These are phyloP conservation scores for Nannospalax galili DNA, from an alignment of 2,113 vertebrate genomes.

Conservation along the genomic window DNA sequence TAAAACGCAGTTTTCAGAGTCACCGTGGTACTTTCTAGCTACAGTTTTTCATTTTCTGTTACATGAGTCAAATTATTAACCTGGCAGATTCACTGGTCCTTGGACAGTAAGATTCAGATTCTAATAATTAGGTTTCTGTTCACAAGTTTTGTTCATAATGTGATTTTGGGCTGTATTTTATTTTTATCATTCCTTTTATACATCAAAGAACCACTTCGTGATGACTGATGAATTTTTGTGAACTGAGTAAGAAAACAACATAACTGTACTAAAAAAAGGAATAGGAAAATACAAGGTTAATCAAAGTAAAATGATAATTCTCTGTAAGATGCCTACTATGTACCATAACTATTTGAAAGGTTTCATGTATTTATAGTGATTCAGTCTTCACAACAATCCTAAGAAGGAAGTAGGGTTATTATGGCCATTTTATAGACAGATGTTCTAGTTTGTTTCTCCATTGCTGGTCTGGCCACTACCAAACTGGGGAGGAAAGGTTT, in stretches of 20 bases:
- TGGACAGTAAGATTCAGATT: conserved; percentile 39
- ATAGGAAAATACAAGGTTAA: background rate
- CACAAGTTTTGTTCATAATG: background rate
- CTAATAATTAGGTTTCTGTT: conserved; percentile 51
- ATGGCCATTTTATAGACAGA: background rate
- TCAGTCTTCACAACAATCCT: background rate
- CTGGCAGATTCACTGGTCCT: conserved; percentile 30
- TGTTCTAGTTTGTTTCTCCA: too few relatives aligned
- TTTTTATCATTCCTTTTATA: conserved; percentile 33
- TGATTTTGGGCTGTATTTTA: conserved; percentile 37
- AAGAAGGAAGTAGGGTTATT: background rate
- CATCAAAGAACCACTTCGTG: conserved; percentile 20
- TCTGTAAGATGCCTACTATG: background rate
- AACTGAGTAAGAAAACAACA: conserved; percentile 30
- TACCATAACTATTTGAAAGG: background rate
- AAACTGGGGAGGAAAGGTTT: too few relatives aligned
- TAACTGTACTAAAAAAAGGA: background rate
- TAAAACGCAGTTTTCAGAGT: conserved; percentile 56
- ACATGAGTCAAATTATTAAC: conserved; percentile 55
- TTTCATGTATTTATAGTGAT: background rate
- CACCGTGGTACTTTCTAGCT: background rate
- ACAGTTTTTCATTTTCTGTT: conserved; percentile 51
- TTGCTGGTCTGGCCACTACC: too few relatives aligned
- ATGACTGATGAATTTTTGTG: conserved; percentile 18
- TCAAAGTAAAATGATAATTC: background rate